A percentile compares a stretch with the other conserved stretches of the same genome.
phyloP scores from a whole-genome alignment of 2,797 vertebrate genomes.

The Paedocypris micromegethes region DNA sequence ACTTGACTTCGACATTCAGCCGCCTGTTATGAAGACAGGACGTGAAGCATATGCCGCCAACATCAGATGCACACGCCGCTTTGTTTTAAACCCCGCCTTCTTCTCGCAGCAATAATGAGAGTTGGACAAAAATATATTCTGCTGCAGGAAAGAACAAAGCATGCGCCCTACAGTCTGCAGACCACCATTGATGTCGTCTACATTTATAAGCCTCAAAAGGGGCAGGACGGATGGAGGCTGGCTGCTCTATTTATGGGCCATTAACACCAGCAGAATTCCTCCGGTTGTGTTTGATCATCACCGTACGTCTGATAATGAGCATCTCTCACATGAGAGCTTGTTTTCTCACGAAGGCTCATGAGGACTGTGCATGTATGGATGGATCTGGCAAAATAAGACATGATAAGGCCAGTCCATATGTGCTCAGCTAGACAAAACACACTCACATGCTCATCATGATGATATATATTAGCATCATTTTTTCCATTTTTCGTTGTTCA shows the following conservation, averaged over 20 bases:
- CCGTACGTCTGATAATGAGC: slow-evolving; percentile 19
- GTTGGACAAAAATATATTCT: slow-evolving; percentile 33
- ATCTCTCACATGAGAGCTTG: slow-evolving; percentile 12
- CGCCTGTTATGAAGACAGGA: not conserved
- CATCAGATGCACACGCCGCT: slow-evolving; percentile 22
- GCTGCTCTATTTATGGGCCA: slow-evolving; percentile 10
- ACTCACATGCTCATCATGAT: too few relatives aligned
- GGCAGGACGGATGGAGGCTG: slow-evolving; percentile 2
- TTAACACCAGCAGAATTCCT: slow-evolving; percentile 19
- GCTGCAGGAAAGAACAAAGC: slow-evolving; percentile 29
- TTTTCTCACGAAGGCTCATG: slow-evolving; percentile 11
- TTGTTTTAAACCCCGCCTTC: slow-evolving; percentile 37
- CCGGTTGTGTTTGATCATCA: slow-evolving; percentile 10
- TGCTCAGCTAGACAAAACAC: not conserved
- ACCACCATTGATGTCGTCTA: slow-evolving; percentile 27
- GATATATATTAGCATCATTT: too few relatives aligned
- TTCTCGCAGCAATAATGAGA: slow-evolving; percentile 44
- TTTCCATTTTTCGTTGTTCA: too few relatives aligned
- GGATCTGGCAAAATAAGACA: not conserved
- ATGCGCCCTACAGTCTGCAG: slow-evolving; percentile 13
- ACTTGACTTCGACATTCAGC: slow-evolving; percentile 15
- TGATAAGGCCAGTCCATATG: not conserved
- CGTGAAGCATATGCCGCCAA: slow-evolving; percentile 23
- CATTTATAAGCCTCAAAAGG: slow-evolving; percentile 25
- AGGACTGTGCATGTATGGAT: not conserved